These are phyloP conservation scores for Drosophila formosana DNA, from an alignment of 2,888 invertebrate species.

Conservation along the genomic window DNA sequence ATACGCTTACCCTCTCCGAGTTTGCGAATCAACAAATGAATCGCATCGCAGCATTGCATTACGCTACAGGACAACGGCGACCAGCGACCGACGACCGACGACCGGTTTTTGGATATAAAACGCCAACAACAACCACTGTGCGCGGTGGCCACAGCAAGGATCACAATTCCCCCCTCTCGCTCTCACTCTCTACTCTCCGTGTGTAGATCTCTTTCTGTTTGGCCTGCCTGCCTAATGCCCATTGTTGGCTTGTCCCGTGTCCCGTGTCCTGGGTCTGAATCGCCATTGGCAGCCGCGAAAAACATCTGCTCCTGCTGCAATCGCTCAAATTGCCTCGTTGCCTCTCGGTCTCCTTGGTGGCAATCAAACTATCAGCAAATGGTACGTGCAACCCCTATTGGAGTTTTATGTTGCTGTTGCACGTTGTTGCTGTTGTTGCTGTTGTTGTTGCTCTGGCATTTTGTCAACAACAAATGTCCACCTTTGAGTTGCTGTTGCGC, in stretches of 20 bases:
- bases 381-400: slow-evolving; percentile 67
- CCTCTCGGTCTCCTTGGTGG: slow-evolving; percentile 20
- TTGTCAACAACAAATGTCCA: slow-evolving; percentile 73
- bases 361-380: slow-evolving; percentile 62
- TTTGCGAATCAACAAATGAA: slow-evolving; percentile 55
- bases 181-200: no score
- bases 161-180: background rate
- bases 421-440: slow-evolving; percentile 22
- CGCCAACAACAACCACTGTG: slow-evolving; percentile 53
- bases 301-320: slow-evolving; percentile 84
- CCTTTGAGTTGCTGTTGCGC: slow-evolving; percentile 36
- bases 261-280: slow-evolving; percentile 29
- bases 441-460: slow-evolving; percentile 59
- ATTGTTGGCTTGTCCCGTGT: slow-evolving; percentile 73
- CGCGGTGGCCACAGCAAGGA: slow-evolving; percentile 25
- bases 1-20: slow-evolving; percentile 43
- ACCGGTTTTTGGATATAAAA: slow-evolving; percentile 45
- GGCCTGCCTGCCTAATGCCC: slow-evolving; percentile 54
- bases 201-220: background rate
- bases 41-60: slow-evolving; percentile 57
- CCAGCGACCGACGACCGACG: slow-evolving; percentile 5
- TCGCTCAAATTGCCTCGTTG: slow-evolving; percentile 58
- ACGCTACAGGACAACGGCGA: slow-evolving; percentile 49
- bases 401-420: slow-evolving; percentile 45
- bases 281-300: slow-evolving; percentile 66